These are phyloP conservation scores for Sebastes miniatus DNA, from an alignment of 2,797 vertebrate genomes.

Conservation along the genomic window DNA sequence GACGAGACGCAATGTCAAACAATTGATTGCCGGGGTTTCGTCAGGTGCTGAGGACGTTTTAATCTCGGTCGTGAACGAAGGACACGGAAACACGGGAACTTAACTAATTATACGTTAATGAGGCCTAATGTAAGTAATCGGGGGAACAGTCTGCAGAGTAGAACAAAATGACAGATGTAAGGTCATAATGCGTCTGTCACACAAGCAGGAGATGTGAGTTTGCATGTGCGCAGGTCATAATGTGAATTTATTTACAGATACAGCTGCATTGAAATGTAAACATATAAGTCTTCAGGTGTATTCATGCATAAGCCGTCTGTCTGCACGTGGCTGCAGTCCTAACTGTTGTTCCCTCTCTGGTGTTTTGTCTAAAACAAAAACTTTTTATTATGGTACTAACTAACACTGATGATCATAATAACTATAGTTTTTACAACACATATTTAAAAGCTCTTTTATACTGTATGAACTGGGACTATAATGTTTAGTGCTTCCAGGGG, in stretches of 20 bases:
- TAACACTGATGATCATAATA: neutral
- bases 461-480: neutral
- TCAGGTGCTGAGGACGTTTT: slow-evolving; percentile 56
- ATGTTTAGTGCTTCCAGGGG: neutral
- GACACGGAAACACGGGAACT: slow-evolving; percentile 31
- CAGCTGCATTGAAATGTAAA: neutral
- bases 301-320: neutral
- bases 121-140: slow-evolving; percentile 52
- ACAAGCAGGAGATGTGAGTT: neutral
- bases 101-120: slow-evolving; percentile 63
- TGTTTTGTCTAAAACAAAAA: neutral
- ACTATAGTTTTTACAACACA: neutral
- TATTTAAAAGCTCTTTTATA: neutral
- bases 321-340: neutral
- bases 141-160: neutral
- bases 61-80: slow-evolving; percentile 51
- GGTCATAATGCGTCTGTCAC: slow-evolving; percentile 10
- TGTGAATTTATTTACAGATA: neutral
- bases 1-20: slow-evolving; percentile 64
- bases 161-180: slow-evolving; percentile 41
- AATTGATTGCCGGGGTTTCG: slow-evolving; percentile 57
- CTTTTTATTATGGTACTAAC: neutral
- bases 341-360: neutral
- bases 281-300: neutral
- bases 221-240: neutral